Evolutionary conservation across 1,140 invertebrate genomes (phyloP).

Genomic region (Coboldia fuscipes): DNA sequence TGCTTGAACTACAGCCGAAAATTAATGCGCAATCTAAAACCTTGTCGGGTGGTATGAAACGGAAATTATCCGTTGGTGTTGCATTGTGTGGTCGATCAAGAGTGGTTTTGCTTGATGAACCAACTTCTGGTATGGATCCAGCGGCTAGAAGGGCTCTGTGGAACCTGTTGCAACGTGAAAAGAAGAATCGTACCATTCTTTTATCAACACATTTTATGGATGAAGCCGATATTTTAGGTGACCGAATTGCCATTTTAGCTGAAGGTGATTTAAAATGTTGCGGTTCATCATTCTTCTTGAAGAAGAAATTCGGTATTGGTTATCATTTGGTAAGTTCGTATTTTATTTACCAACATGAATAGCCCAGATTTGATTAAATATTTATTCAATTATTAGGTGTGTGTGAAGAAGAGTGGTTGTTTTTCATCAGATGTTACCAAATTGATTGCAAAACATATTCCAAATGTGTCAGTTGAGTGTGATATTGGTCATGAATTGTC

Average conservation of each 20-base stretch:
- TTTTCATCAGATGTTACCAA: constrained; percentile 18
- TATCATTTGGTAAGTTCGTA: constrained; percentile 32
- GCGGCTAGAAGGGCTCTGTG: constrained; percentile 66
- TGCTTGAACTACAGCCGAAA: constrained; percentile 40
- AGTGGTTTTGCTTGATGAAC: constrained; percentile 77
- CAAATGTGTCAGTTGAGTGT: background rate
- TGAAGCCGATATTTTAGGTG: constrained; percentile 80
- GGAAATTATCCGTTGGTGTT: constrained; percentile 57
- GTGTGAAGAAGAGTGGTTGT: constrained; percentile 25
- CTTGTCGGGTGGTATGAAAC: constrained; percentile 68
- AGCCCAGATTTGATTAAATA: background rate
- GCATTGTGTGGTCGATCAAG: constrained; percentile 45
- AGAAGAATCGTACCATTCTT: constrained; percentile 42
- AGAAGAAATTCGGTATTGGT: constrained; percentile 40
- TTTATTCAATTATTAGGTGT: too few relatives aligned
- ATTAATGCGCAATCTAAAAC: constrained; percentile 28
- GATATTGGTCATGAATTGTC: background rate
- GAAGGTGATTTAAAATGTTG: constrained; percentile 24
- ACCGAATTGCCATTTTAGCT: constrained; percentile 72
- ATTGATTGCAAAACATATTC: background rate
- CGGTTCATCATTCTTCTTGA: constrained; percentile 37
- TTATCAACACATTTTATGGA: constrained; percentile 92
- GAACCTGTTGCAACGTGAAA: constrained; percentile 45
- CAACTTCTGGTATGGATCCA: constrained; percentile 89
- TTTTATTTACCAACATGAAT: background rate